phyloP scores from a whole-genome alignment of 2,113 vertebrate species.

The Helogale parvula region DNA sequence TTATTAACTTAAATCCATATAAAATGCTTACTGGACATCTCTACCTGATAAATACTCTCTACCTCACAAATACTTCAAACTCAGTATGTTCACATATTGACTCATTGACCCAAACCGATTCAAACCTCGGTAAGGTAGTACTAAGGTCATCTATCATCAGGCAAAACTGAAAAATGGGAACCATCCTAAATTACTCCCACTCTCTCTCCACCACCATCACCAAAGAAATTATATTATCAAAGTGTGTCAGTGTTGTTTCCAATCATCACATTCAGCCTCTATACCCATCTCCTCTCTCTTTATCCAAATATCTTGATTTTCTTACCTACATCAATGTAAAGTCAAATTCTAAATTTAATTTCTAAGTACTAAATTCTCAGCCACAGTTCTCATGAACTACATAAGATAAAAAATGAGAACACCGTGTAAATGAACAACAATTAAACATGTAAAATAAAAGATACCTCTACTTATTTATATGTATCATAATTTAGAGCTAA shows the following conservation, averaged over 20 bases:
- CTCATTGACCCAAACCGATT: background rate
- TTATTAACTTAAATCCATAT: background rate
- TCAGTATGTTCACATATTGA: background rate
- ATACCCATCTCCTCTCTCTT: background rate
- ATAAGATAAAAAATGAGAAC: background rate
- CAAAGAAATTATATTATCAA: background rate
- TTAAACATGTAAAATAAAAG: background rate
- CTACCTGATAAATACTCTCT: background rate
- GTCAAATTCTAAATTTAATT: background rate
- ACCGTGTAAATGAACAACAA: background rate
- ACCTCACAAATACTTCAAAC: background rate
- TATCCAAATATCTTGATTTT: background rate
- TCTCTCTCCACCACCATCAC: background rate
- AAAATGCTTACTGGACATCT: background rate
- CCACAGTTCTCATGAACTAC: background rate
- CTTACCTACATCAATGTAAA: background rate
- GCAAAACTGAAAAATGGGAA: background rate
- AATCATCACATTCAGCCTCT: background rate
- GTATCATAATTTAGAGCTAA: background rate
- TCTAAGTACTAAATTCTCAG: background rate
- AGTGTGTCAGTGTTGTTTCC: background rate
- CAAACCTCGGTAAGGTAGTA: background rate
- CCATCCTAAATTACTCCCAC: background rate
- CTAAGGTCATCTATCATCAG: background rate
- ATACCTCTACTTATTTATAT: background rate